A percentile compares a stretch with the other conserved stretches of the same genome.
Conservation (phyloP, 2,888 invertebrate genomes). For the Mystacides longicornis region DNA sequence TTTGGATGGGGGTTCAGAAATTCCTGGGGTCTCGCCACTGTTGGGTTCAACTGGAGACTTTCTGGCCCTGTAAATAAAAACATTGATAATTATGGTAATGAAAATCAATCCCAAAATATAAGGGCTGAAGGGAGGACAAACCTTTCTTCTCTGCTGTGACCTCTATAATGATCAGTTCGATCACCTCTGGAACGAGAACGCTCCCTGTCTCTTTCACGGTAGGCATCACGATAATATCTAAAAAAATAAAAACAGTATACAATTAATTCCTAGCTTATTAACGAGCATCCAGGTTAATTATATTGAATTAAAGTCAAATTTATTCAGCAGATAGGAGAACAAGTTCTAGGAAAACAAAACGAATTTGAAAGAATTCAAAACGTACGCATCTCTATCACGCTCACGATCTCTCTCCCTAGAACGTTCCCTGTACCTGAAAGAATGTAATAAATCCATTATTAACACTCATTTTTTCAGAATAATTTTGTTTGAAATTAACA, state of each 20-base stretch:
- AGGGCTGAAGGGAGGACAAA: constrained; percentile 36
- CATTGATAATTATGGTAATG: too few relatives aligned
- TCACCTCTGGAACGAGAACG: constrained; percentile 76
- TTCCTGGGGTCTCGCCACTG: constrained; percentile 42
- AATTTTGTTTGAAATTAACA: too few relatives aligned
- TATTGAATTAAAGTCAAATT: too few relatives aligned
- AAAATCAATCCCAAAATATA: too few relatives aligned
- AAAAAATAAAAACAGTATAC: constrained; percentile 11
- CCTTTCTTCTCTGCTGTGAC: constrained; percentile 72
- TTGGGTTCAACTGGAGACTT: constrained; percentile 55
- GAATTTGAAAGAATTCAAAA: too few relatives aligned
- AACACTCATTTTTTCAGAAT: not conserved
- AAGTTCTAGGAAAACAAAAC: too few relatives aligned
- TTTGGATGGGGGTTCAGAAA: constrained; percentile 44
- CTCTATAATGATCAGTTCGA: constrained; percentile 64
- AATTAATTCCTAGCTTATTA: not conserved
- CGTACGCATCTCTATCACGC: constrained; percentile 54
- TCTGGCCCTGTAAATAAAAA: constrained; percentile 41
- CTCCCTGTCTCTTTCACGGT: constrained; percentile 57
- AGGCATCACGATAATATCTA: constrained; percentile 50
- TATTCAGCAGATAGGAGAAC: too few relatives aligned
- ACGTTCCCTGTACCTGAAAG: constrained; percentile 60
- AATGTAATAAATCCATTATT: not conserved
- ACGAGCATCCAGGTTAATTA: not conserved
- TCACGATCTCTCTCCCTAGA: constrained; percentile 63